Base-by-base conservation (phyloP, 2,113 vertebrate genomes). In the Camelus dromedarius region DNA sequence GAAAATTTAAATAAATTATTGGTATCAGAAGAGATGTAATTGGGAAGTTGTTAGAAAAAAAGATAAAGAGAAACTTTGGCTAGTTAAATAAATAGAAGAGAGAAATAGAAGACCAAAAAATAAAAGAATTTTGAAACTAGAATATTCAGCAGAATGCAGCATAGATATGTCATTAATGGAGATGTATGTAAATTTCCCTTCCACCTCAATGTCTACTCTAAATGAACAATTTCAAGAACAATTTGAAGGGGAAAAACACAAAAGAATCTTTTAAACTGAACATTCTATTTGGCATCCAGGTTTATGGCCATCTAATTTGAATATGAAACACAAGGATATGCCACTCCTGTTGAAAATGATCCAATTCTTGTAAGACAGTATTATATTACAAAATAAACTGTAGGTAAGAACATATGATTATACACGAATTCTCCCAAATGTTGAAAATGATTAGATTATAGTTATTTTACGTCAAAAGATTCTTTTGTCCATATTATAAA, bases 221-320 rank as follows among this genome's bases (percentile, higher is more conserved):
- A 52, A 70, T 48, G 58, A 89, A 89, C 26, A 72, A 73, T 87
- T 77, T 89, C 26, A 80, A 79, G 56, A 93, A 82, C 12, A 81
- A 50, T 11, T 35, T 35, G 60, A 80, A 85, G 60, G 2, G 15
- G 14, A 26, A 62, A 82, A 72, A 14, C 4, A 67, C 24, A 24
- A 38, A 75, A 42, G 69, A n/a, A 67, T 50, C 38, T 2, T 22
- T 66, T 79, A 80, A 52, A 58, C 5, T 42, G 32, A 86, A 58
- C 18, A 28, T 70, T 16, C 14, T 80, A 80, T 67, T 58, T 62
- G 30, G 35, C 32, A 30, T 75, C 16, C 26, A 38, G 9, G 3
- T 52, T 79, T 28, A 54, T 58, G 38, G 35, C 20, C 38, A 52
- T 60, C 50, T 54, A 42, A 75, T 70, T 62, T 81, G 69, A 56